phyloP scores from a whole-genome alignment of 2,888 invertebrate species.

The Oasisia sp. region DNA sequence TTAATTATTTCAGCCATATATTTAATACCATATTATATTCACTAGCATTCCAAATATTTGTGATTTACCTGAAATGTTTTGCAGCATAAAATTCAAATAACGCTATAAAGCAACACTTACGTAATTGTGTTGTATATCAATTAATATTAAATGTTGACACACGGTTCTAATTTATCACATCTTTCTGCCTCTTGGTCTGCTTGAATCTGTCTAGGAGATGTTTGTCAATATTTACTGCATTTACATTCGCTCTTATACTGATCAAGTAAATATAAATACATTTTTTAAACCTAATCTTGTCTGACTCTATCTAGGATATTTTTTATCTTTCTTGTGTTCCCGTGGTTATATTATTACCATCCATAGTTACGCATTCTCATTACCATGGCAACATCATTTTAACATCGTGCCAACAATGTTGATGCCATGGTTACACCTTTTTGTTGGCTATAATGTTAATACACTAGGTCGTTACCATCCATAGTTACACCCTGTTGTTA shows the following conservation, averaged over 20 bases:
- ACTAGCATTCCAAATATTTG: not conserved
- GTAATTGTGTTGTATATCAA: not conserved
- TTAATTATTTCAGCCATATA: not conserved
- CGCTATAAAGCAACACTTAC: not conserved
- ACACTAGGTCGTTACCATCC: conserved; percentile 61
- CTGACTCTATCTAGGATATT: not conserved
- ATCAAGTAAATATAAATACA: no score
- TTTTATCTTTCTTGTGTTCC: not conserved
- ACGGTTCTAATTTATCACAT: not conserved
- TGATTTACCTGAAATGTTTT: not conserved
- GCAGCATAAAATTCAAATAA: not conserved
- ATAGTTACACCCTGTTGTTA: not conserved
- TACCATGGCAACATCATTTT: conserved; percentile 61
- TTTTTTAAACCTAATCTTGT: no score
- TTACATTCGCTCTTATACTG: no score
- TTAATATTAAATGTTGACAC: not conserved
- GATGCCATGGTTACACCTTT: not conserved
- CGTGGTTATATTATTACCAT: not conserved
- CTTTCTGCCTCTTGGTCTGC: not conserved
- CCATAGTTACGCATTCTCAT: not conserved
- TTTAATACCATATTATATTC: not conserved
- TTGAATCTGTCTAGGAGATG: not conserved
- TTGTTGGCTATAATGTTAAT: conserved; percentile 24
- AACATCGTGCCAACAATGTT: not conserved
- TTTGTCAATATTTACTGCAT: no score